These are phyloP conservation scores for Dorcus hopei DNA, from an alignment of 2,888 invertebrate species.

Conservation along the genomic window DNA sequence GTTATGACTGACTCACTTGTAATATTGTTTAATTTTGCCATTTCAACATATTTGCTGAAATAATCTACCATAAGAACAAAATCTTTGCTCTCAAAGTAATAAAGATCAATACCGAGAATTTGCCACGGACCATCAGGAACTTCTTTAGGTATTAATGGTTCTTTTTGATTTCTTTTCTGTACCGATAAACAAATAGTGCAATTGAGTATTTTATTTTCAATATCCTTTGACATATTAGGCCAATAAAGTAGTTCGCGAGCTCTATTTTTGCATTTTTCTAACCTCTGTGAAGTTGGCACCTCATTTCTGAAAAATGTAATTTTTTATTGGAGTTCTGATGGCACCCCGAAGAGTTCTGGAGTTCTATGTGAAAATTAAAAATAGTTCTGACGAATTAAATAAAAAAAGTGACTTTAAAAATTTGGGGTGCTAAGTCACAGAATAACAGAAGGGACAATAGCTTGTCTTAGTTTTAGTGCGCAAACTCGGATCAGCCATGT, in stretches of 20 bases:
- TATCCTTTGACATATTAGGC: not conserved
- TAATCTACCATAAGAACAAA: not conserved
- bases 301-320: too few relatives aligned
- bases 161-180: not conserved
- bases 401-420: too few relatives aligned
- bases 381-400: too few relatives aligned
- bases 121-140: not conserved
- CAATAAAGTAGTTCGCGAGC: not conserved
- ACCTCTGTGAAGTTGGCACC: too few relatives aligned
- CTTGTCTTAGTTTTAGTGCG: too few relatives aligned
- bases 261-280: not conserved
- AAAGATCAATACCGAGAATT: not conserved
- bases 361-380: too few relatives aligned
- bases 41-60: not conserved
- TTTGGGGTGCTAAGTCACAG: too few relatives aligned
- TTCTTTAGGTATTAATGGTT: not conserved
- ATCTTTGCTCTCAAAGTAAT: too few relatives aligned
- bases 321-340: too few relatives aligned
- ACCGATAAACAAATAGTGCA: not conserved
- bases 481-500: too few relatives aligned
- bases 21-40: not conserved
- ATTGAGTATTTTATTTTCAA: not conserved
- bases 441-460: too few relatives aligned
- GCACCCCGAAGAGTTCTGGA: too few relatives aligned
- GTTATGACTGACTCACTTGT: not conserved